Conservation (phyloP, 1,140 invertebrate species). For the Aphelinus atriplicis region DNA sequence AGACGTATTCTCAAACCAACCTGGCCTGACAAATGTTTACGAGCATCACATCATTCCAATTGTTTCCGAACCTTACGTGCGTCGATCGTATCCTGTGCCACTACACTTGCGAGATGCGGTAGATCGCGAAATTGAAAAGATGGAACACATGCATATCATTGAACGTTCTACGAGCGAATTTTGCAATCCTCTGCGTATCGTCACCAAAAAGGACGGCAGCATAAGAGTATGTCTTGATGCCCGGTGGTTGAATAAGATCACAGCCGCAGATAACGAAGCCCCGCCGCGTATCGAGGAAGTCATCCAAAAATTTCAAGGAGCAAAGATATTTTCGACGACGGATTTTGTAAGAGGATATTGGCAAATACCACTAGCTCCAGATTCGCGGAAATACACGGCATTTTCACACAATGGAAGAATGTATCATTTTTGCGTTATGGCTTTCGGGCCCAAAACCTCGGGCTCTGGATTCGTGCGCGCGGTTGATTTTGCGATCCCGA, state of each 20-base stretch:
- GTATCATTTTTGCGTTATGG: too few species aligned
- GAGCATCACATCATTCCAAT: constrained; percentile 29
- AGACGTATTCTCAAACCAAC: constrained; percentile 23
- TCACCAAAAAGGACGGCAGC: constrained; percentile 41
- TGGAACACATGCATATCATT: constrained; percentile 42
- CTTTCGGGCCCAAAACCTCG: too few species aligned
- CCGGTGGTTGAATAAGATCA: background rate
- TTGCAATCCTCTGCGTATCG: constrained; percentile 44
- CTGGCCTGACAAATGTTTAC: constrained; percentile 18
- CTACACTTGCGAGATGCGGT: constrained; percentile 14
- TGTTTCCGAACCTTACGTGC: constrained; percentile 21
- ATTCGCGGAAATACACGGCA: background rate
- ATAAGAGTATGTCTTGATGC: constrained; percentile 49
- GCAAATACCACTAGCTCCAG: background rate
- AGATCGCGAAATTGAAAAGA: constrained; percentile 33
- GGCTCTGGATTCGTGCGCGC: too few species aligned
- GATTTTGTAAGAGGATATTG: background rate
- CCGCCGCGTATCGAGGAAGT: background rate
- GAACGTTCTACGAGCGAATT: constrained; percentile 39
- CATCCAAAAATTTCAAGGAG: background rate
- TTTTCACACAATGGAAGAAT: background rate
- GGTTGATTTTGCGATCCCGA: too few species aligned
- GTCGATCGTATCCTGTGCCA: constrained; percentile 39
- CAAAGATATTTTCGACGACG: background rate
- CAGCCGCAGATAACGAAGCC: background rate